Percentiles rank a stretch among this genome's conserved stretches.
Conservation (phyloP, 2,113 vertebrate genomes). For the Progne subis region DNA sequence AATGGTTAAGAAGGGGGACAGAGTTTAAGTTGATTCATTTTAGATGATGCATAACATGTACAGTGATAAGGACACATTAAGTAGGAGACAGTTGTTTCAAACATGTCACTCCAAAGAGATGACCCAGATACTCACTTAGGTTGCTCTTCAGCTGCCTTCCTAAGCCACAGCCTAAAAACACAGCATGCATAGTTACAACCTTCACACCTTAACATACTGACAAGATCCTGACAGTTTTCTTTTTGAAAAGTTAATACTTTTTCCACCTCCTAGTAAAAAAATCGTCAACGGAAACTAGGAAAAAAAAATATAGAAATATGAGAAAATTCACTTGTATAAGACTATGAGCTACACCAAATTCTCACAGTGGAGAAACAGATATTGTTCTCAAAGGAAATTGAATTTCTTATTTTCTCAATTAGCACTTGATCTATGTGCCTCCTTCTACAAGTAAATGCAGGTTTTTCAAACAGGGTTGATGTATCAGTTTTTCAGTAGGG, state of each 20-base stretch:
- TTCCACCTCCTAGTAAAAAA: neutral
- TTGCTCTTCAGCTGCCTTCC: neutral
- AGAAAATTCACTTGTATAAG: neutral
- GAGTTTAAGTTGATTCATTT: neutral
- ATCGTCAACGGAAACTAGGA: neutral
- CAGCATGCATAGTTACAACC: neutral
- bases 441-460: neutral
- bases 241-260: neutral
- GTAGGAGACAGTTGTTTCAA: neutral
- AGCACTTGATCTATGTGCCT: neutral
- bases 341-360: neutral
- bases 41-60: neutral
- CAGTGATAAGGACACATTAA: neutral
- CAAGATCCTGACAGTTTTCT: neutral
- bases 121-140: neutral
- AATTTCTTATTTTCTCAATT: neutral
- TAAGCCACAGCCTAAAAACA: neutral
- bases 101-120: neutral
- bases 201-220: neutral
- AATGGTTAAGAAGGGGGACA: neutral
- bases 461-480: neutral
- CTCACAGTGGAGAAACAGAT: neutral
- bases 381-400: neutral
- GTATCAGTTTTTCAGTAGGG: neutral
- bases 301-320: neutral